Evolutionary conservation across 2,888 invertebrate genomes (phyloP), one percentile per base, ranked within the genome.

Genomic region (Agrypnus murinus): DNA sequence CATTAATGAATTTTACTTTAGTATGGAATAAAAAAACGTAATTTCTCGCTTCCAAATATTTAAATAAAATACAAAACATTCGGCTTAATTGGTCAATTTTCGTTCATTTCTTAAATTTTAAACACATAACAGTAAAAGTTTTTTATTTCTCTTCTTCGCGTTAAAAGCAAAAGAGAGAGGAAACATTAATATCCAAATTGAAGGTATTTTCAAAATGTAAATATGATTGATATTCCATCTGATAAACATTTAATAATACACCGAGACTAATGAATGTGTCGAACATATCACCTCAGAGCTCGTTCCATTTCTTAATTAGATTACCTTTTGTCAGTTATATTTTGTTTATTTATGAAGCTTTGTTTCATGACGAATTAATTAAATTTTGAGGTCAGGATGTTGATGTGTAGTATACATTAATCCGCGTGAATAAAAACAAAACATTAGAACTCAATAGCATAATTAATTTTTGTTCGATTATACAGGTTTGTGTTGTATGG

Each of bases 191-290:
- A 71, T 45, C 55, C 58, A 68, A 64, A 76, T 72, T 76, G 72
- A 74, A 69, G 67, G 25, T 63, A 57, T 58, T 38, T 62, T 66
- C 65, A 71, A 32, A 57, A 19, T 57, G 17, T 59, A 66, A 73
- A 73, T 72, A 62, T 73, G 53, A 63, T 57, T 71, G 77, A 77
- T 77, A 73, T 72, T 46, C 72, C 48, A 34, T 25, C 45, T 38
- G 74, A 76, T 74, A 75, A n/a, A 62, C 12, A 45, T 46, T 71
- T n/a, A n/a, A 53, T 25, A 25, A 25, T 55, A 17, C 69, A 75
- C 73, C 69, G 71, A 34, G 67, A 69, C 74, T 78, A 78, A 78
- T 77, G 77, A 78, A 77, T 77, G 69, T 77, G 77, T 78, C 73
- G 72, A 77, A 76, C 74, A 76, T 68, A 72, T 75, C 70, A 70